Evolutionary conservation across 2,797 vertebrate genomes (phyloP), one percentile per base, ranked within the genome.

Genomic region (Rhinoraja longicauda): DNA sequence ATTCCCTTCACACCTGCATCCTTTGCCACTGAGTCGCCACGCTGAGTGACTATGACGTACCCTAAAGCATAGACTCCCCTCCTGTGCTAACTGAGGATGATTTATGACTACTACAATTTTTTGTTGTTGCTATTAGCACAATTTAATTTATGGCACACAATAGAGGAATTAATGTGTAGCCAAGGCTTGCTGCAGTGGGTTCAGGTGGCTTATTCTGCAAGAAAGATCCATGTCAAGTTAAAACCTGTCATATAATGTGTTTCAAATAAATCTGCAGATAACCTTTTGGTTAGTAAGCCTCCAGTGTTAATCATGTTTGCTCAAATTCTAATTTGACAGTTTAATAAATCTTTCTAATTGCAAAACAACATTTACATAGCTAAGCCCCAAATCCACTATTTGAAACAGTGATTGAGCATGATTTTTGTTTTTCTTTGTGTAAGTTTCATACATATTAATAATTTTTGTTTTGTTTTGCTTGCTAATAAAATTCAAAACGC

Each of bases 101-200:
- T 97, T 97, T 96, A 97, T 97, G 96, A 94, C 95, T 95, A 94
- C 95, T 96, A 95, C 95, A 95, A 94, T 94, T 95, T 96, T 96
- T 96, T 97, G 96, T 97, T 96, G 94, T 94, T 96, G 95, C 95
- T 96, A 96, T 93, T 93, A 94, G 96, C 96, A 95, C 95, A 98
- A 97, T 98, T 98, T 98, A 97, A 98, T 98, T 98, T 98, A 97
- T 96, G 97, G 96, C 95, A 96, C 96, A 97, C 96, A 94, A 94
- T 95, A 95, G 96, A 96, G 95, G 96, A 96, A 96, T 97, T 96
- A 96, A 96, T 95, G 93, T 95, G 94, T 95, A 94, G 95, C 96
- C 96, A 96, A 96, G 94, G 95, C 95, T 96, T 96, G 95, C 95
- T 96, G 95, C 73, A 70, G 88, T 95, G 95, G 96, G 95, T 95